Percentiles rank a stretch among this genome's conserved stretches.
These are phyloP conservation scores for Tenodera sinensis DNA, from an alignment of 2,888 invertebrate species.

Conservation along the genomic window DNA sequence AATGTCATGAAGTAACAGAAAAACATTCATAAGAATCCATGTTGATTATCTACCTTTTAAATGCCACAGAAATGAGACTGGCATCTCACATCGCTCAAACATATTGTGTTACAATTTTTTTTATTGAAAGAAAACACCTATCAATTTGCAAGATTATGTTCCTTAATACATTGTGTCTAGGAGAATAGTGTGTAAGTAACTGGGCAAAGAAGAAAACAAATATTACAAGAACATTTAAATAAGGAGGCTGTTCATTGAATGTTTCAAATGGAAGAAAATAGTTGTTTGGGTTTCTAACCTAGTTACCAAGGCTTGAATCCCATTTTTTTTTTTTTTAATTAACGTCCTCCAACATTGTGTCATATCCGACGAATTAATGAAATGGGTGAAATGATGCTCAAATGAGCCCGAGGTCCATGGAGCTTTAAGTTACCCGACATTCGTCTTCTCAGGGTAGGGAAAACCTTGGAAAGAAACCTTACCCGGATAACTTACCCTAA, in stretches of 20 bases:
- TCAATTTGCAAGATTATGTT: not conserved
- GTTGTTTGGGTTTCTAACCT: not conserved
- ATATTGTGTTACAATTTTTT: not conserved
- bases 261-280: not conserved
- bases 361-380: too few relatives aligned
- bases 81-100: not conserved
- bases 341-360: too few relatives aligned
- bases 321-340: too few relatives aligned
- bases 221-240: not conserved
- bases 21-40: not conserved
- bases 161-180: not conserved
- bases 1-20: not conserved
- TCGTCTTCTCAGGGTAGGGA: too few relatives aligned
- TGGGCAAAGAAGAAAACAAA: not conserved
- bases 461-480: too few relatives aligned
- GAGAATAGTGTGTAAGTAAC: not conserved
- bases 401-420: too few relatives aligned
- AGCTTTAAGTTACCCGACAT: too few relatives aligned
- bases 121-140: not conserved
- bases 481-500: too few relatives aligned
- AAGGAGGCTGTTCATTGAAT: not conserved
- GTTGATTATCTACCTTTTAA: too few relatives aligned
- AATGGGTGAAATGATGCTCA: too few relatives aligned
- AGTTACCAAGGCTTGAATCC: too few relatives aligned
- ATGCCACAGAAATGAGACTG: too few relatives aligned